Base-by-base conservation (phyloP, 92 coral and sea anemone species). In the Porites divaricata region DNA sequence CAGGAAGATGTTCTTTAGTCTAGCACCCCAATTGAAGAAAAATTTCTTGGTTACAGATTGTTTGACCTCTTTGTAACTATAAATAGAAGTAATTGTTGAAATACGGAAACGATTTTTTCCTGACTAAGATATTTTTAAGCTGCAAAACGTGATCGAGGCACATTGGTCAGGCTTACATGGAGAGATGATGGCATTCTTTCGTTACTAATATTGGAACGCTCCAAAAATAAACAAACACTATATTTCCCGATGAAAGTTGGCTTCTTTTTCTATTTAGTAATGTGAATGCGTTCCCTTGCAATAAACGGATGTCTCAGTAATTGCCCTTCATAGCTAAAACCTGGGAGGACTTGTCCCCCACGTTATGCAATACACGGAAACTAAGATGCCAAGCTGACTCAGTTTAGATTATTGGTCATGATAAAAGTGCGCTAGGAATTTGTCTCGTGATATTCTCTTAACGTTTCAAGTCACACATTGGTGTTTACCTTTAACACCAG, bases 121-220 rank as follows among this genome's bases (percentile, higher is more conserved):
- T 66, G 48, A 35, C 59, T 22, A 20, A 22, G 63, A 77, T 63
- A 77, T 22, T 35, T 61, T 76, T 12, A 35, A 16, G 4, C 69
- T 26, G 56, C 41, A 17, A 58, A 63, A 61, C 81, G 71, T 77
- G 81, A n/a, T 63, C 57, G 21, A 77, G 70, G 57, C 20, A 78
- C 51, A 78, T 66, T 56, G 67, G 71, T 22, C 81, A 64, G 6
- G 13, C 28, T 16, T 76, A 11, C 15, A 63, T 69, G 56, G 68
- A 68, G 67, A 53, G 76, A 76, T 69, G 69, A 67, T 69, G n/a
- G n/a, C 85, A 70, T 80, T 80, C 85, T 22, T 54, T 69, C 16
- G 26, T 35, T 35, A 23, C 4, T 13, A 52, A 9, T 22, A 51
- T 17, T 20, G 28, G 49, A 19, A 17, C 13, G 35, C 52, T 54